A percentile compares a stretch with the other conserved stretches of the same genome.
phyloP scores from a whole-genome alignment of 1,140 invertebrate genomes.

The Heliconius melpomene region DNA sequence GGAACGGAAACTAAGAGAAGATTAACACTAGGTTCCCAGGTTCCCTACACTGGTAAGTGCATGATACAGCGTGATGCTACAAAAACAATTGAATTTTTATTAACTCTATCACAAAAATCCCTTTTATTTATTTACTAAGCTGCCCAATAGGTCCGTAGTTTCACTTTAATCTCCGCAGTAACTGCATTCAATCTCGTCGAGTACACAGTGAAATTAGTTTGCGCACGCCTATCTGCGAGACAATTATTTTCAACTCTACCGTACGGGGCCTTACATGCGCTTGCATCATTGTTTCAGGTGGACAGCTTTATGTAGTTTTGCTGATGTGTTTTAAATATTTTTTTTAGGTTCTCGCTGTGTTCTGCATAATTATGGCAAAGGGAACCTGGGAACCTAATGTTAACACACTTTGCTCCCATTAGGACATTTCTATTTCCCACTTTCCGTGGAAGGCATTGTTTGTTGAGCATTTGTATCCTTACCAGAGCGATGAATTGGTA shows the following conservation, averaged over 20 bases:
- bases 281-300: conserved; percentile 60
- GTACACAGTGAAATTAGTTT: conserved; percentile 67
- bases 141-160: background rate
- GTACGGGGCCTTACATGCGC: conserved; percentile 55
- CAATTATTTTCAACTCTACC: conserved; percentile 74
- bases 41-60: too few relatives aligned
- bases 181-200: conserved; percentile 50
- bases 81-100: too few relatives aligned
- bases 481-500: background rate
- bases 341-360: background rate
- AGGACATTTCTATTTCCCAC: too few relatives aligned
- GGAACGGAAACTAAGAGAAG: too few relatives aligned
- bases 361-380: background rate
- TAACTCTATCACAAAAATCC: background rate
- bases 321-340: background rate
- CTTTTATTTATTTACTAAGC: background rate
- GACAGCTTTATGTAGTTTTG: conserved; percentile 43
- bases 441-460: background rate
- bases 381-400: too few relatives aligned
- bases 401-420: too few relatives aligned
- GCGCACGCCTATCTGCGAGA: conserved; percentile 61
- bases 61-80: too few relatives aligned
- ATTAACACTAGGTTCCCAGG: too few relatives aligned
- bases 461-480: background rate
- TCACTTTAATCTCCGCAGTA: conserved; percentile 41